Evolutionary conservation across 2,888 invertebrate genomes (phyloP), one percentile per base, ranked within the genome.

Genomic region (Netelia melanura): DNA sequence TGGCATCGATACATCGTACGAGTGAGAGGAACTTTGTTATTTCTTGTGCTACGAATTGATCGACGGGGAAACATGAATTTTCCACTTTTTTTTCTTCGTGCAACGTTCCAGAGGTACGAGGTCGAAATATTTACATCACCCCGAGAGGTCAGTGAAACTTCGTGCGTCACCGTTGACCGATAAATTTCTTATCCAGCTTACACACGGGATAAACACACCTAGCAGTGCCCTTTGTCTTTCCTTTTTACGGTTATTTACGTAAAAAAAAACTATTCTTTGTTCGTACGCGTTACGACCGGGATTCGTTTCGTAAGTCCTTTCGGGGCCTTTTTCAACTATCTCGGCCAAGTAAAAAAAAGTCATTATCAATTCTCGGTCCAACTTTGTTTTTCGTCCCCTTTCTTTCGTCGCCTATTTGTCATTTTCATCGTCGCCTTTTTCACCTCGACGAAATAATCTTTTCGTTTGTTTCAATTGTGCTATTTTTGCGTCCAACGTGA

Each of bases 161-260:
- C 84, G 84, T 84, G 84, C 84, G 84, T 84, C 84, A 84, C 82
- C 25, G 23, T 72, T 77, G 70, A 76, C 62, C 76, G 84, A 84
- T 72, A 62, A 76, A 62, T 61, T 65, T 52, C 48, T 38, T 23
- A 64, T 38, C 38, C 21, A 43, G 21, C n/a, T 62, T 43, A 43
- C 2, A 67, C 11, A 30, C 23, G 8, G 72, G 48, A 77, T 77
- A 82, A 76, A 82, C 77, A 76, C 76, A 71, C 44, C 74, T 65
- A n/a, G 0, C 1, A 30, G 17, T 58, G 14, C 17, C 11, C 52
- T 38, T 11, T 25, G 62, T 68, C 17, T 65, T 72, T 30, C 43
- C 6, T 65, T 25, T 56, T 70, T 70, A 10, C 43, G 25, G 38
- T 2, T 56, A 14, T 9, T 62, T 3, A 14, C 14, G 48, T 48